These are phyloP conservation scores for Chloropsis cyanopogon DNA, from an alignment of 2,113 vertebrate genomes.

Conservation along the genomic window DNA sequence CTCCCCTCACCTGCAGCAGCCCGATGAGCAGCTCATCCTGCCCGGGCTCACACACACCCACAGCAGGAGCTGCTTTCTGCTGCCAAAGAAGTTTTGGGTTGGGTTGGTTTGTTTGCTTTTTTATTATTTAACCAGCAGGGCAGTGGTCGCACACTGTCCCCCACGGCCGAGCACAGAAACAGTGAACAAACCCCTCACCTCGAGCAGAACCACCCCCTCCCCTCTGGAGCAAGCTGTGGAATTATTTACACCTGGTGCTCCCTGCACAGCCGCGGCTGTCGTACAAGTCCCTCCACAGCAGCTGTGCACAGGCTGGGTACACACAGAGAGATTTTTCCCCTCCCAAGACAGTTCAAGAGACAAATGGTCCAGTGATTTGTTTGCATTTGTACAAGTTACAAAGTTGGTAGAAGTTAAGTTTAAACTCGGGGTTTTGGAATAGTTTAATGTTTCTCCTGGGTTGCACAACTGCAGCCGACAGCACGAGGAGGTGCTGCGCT, in stretches of 20 bases:
- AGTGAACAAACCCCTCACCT: constrained; percentile 75
- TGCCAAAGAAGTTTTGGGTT: constrained; percentile 74
- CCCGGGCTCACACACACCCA: neutral
- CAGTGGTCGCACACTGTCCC: constrained; percentile 80
- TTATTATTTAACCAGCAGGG: constrained; percentile 86
- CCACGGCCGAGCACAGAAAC: constrained; percentile 73
- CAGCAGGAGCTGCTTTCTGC: constrained; percentile 23
- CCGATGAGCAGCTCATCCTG: rapidly evolving
- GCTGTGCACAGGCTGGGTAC: constrained; percentile 74
- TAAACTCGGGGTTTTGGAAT: neutral
- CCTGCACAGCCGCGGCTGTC: constrained; percentile 80
- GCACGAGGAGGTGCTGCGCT: neutral
- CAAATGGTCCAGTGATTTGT: constrained; percentile 19
- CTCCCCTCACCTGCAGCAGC: neutral
- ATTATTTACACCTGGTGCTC: constrained; percentile 85
- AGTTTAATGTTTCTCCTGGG: neutral
- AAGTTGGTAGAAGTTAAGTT: neutral
- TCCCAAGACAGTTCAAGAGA: constrained; percentile 48
- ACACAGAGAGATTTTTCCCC: constrained; percentile 41
- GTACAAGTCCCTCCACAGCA: constrained; percentile 71
- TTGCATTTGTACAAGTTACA: constrained; percentile 43
- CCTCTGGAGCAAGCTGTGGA: constrained; percentile 79
- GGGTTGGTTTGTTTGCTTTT: constrained; percentile 30
- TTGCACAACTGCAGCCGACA: neutral
- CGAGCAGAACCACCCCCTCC: constrained; percentile 68